phyloP scores from a whole-genome alignment of 2,888 invertebrate species.

The Agapostemon virescens region DNA sequence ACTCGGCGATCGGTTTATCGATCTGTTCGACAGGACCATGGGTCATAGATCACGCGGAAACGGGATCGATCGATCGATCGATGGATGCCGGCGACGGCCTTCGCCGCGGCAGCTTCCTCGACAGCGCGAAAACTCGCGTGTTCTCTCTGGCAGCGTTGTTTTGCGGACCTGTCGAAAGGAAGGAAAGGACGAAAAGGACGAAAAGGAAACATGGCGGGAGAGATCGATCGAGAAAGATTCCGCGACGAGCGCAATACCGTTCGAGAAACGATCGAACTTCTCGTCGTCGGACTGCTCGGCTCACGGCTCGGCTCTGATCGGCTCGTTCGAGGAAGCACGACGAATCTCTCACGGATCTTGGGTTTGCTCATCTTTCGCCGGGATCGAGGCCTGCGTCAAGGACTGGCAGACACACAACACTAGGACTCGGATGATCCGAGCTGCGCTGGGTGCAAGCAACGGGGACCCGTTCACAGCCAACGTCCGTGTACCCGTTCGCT shows the following conservation, averaged over 20 bases:
- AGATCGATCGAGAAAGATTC: slow-evolving; percentile 45
- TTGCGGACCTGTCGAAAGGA: not conserved
- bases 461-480: not conserved
- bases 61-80: slow-evolving; percentile 38
- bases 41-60: slow-evolving; percentile 21
- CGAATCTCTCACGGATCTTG: slow-evolving; percentile 67
- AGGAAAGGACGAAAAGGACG: not conserved
- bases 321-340: slow-evolving; percentile 53
- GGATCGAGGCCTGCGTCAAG: slow-evolving; percentile 66
- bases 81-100: slow-evolving; percentile 37
- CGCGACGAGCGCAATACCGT: slow-evolving; percentile 46
- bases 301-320: not conserved
- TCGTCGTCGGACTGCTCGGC: slow-evolving; percentile 26
- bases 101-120: slow-evolving; percentile 21
- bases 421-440: slow-evolving; percentile 37
- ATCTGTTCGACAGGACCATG: slow-evolving; percentile 9
- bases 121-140: slow-evolving; percentile 32
- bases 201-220: not conserved
- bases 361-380: slow-evolving; percentile 64
- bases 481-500: slow-evolving; percentile 44
- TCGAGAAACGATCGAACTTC: slow-evolving; percentile 36
- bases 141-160: not conserved
- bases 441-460: slow-evolving; percentile 19
- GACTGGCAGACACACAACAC: slow-evolving; percentile 60
- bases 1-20: not conserved